phyloP scores from a whole-genome alignment of 37 sponge, comb jelly and placozoan species.

The Halichondria panicea region DNA sequence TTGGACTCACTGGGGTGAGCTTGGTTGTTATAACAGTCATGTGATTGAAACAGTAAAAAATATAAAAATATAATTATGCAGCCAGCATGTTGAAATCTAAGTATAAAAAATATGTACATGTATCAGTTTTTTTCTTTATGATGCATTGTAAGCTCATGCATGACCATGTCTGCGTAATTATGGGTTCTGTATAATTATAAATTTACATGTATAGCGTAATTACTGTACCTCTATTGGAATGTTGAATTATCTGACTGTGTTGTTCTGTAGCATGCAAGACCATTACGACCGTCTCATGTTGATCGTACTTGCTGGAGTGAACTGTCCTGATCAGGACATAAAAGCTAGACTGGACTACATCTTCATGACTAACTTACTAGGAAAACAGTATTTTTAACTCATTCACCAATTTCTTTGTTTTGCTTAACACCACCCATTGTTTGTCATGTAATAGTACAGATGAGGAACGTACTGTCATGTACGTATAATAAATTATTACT shows the following conservation, averaged over 20 bases:
- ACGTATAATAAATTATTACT: too few relatives aligned
- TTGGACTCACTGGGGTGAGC: conserved; percentile 23
- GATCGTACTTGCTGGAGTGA: conserved; percentile 53
- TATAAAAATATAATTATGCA: not conserved
- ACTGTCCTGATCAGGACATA: conserved; percentile 28
- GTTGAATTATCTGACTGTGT: not conserved
- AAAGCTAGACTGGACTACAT: conserved; percentile 28
- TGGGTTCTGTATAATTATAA: too few relatives aligned
- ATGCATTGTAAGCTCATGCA: too few relatives aligned
- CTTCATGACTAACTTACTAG: not conserved
- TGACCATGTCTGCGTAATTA: too few relatives aligned
- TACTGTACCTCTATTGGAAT: not conserved
- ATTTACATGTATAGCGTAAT: too few relatives aligned
- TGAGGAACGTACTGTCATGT: too few relatives aligned
- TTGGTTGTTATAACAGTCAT: not conserved
- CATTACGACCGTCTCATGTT: conserved; percentile 30
- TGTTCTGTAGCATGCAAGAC: conserved; percentile 6
- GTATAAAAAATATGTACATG: too few relatives aligned
- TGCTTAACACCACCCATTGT: too few relatives aligned
- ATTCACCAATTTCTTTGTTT: too few relatives aligned
- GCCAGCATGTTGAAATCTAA: too few relatives aligned
- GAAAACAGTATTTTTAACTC: not conserved
- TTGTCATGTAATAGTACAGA: too few relatives aligned
- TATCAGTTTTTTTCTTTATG: too few relatives aligned
- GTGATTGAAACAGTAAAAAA: not conserved